Conservation (phyloP, 2,888 invertebrate genomes). For the Scaptomyza reducta region DNA sequence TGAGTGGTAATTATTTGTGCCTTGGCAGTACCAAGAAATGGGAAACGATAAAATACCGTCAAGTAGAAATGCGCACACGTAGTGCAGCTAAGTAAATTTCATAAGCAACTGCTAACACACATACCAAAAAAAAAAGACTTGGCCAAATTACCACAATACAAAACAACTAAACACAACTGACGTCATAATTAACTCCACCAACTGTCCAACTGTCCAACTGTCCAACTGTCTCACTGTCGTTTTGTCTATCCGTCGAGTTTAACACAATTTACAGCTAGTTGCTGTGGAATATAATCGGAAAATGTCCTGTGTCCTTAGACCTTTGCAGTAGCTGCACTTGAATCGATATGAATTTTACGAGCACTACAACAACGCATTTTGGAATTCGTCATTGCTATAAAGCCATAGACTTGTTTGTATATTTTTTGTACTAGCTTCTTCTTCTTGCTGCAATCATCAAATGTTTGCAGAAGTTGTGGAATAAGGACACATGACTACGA, state of each 20-base stretch:
- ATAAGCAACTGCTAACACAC: conserved; percentile 28
- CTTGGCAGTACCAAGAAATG: conserved; percentile 37
- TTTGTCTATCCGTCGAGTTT: conserved; percentile 37
- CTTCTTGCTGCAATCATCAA: conserved; percentile 58
- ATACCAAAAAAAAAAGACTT: conserved; percentile 24
- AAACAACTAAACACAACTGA: conserved; percentile 29
- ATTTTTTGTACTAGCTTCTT: not conserved
- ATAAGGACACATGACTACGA: conserved; percentile 49
- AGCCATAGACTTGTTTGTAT: conserved; percentile 27
- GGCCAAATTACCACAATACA: conserved; percentile 28
- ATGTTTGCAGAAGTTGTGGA: conserved; percentile 45
- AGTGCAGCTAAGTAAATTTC: conserved; percentile 45
- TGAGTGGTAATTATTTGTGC: conserved; percentile 60
- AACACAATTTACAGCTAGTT: conserved; percentile 67
- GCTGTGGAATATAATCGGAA: conserved; percentile 47
- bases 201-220: no score
- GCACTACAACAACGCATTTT: conserved; percentile 43
- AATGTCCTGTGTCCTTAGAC: conserved; percentile 40
- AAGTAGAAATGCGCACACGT: conserved; percentile 46
- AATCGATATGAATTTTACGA: conserved; percentile 62
- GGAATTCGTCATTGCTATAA: conserved; percentile 69
- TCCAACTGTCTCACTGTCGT: conserved; percentile 49
- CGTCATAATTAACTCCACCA: conserved; percentile 65
- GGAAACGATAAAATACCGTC: conserved; percentile 40
- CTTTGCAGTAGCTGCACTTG: conserved; percentile 44